These are phyloP conservation scores for Mohoua ochrocephala DNA, from an alignment of 2,113 vertebrate species.

Conservation along the genomic window DNA sequence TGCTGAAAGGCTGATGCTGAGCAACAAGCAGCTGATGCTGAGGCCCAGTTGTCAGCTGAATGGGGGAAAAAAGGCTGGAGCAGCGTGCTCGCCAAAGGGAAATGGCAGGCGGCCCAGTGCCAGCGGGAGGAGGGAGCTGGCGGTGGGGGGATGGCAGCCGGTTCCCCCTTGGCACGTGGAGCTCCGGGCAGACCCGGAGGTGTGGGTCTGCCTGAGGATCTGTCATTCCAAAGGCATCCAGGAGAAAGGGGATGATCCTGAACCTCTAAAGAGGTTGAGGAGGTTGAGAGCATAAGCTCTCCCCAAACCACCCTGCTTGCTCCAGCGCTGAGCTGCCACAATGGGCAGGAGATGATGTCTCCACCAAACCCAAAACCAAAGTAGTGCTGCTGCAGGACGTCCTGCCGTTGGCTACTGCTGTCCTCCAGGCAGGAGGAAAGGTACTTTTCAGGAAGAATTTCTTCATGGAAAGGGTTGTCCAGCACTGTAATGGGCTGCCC, in stretches of 20 bases:
- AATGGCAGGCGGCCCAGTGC: background rate
- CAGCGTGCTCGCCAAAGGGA: background rate
- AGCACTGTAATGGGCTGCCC: background rate
- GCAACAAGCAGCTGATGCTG: conserved; percentile 52
- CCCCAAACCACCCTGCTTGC: background rate
- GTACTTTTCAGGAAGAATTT: background rate
- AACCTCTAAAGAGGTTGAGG: background rate
- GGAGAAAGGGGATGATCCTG: background rate
- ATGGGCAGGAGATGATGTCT: background rate
- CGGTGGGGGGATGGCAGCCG: background rate
- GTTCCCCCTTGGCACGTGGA: background rate
- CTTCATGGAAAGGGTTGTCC: background rate
- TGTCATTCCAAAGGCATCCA: background rate
- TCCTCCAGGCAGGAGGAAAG: background rate
- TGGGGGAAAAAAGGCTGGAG: background rate
- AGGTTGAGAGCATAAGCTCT: background rate
- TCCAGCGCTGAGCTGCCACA: background rate
- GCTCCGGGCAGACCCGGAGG: background rate
- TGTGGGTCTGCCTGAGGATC: background rate
- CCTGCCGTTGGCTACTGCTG: background rate
- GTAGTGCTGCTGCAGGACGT: background rate
- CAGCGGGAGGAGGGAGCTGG: background rate
- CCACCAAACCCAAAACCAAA: background rate
- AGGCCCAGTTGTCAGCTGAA: conserved; percentile 58
- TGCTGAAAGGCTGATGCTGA: conserved; percentile 60